Evolutionary conservation across 2,888 invertebrate species (phyloP).

Genomic region (Isoperla grammatica): DNA sequence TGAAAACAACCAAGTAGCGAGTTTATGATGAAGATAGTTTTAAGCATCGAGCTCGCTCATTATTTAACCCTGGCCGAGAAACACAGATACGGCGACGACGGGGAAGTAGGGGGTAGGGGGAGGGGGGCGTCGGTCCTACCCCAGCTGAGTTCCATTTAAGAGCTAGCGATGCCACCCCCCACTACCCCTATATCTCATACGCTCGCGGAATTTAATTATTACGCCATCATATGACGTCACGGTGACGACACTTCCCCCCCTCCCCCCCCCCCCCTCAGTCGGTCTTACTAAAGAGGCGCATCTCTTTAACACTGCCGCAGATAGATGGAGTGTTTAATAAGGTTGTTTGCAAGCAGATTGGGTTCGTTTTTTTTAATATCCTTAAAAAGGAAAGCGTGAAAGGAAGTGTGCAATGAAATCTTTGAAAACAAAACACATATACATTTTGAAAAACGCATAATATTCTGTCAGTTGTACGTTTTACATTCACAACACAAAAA

Average conservation of each 20-base stretch:
- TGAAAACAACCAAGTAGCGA: no score
- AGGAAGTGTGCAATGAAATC: no score
- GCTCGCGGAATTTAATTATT: conserved; percentile 28
- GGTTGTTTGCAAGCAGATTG: no score
- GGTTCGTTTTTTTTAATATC: no score
- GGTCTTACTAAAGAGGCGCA: conserved; percentile 18
- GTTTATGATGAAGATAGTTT: no score
- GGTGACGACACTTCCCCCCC: conserved; percentile 21
- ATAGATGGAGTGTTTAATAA: no score
- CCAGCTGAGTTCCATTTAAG: background rate
- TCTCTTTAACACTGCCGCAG: conserved; percentile 3
- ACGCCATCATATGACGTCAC: conserved; percentile 27
- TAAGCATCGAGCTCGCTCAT: background rate
- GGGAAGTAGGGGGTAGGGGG: conserved; percentile 3
- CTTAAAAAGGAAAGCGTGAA: no score
- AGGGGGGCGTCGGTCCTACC: background rate
- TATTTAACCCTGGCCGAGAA: conserved; percentile 15
- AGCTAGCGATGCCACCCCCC: background rate
- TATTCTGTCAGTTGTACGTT: no score
- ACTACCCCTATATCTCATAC: conserved; percentile 8
- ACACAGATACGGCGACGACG: conserved; percentile 16
- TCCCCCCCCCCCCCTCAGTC: background rate
- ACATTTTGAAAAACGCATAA: no score
- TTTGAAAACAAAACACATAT: no score
- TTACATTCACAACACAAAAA: no score